Evolutionary conservation across 1,140 invertebrate genomes (phyloP), one percentile per base, ranked within the genome.

Genomic region (Pogonognathellus flavescens): DNA sequence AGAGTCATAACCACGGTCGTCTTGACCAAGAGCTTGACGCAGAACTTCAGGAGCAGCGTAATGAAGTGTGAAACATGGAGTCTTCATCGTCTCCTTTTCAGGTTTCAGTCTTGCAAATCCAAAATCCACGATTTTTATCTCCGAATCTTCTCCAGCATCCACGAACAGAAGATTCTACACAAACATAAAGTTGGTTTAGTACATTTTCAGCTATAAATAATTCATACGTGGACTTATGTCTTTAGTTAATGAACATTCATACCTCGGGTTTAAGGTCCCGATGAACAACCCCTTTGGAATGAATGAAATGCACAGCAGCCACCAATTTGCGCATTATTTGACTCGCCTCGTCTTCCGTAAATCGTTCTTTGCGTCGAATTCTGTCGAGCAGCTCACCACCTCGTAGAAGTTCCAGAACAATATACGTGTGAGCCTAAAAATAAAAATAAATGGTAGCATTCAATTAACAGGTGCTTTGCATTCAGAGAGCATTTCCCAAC

Each of bases 41-140:
- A 98, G 91, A 9, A 98, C 96, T 91, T 98, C 97, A 4, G 97
- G 97, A 3, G 97, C 97, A 7, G 96, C 97, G 91, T 98, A 98
- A 62, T 95, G 94, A 22, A 97, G 91, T 0, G 97, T 97, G 89
- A 95, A 98, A 89, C 96, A 97, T 1, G 96, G 96, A 0, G 95
- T 96, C 88, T 93, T 94, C 89, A 95, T 91, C 81, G 93, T 89
- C 88, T 93, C 94, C 20, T 92, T 91, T 87, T 93, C 92, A 11
- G 93, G 92, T 88, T 94, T 93, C 89, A 95, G 91, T 50, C 96
- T 92, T 16, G 96, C 95, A 92, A 97, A 97, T 55, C 97, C 96
- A 92, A 98, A 98, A 90, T 98, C 96, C 0, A 98, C 94, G 31
- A 98, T 93, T 90, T 96, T 96, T 0, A 97, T 92, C 80, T 94